phyloP scores from a whole-genome alignment of 2,888 invertebrate species.

The Drosophila kambysellisi region DNA sequence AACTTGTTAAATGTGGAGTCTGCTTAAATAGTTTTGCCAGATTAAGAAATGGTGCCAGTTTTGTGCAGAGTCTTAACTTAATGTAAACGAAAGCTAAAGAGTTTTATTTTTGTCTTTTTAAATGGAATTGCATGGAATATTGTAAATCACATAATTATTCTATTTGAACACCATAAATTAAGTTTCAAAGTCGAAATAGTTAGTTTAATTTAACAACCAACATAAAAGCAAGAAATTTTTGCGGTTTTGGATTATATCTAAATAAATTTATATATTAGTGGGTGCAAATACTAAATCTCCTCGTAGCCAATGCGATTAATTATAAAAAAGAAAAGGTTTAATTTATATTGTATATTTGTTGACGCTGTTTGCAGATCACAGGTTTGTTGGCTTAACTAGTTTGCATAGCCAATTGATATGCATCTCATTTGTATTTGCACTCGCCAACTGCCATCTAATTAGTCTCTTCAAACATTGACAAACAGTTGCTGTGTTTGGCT shows the following conservation, averaged over 20 bases:
- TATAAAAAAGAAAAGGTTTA: not conserved
- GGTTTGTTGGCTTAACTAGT: slow-evolving; percentile 5
- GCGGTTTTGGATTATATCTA: too few species aligned
- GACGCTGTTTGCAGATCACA: slow-evolving; percentile 8
- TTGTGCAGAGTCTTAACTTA: not conserved
- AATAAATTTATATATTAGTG: too few species aligned
- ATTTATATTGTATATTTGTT: not conserved
- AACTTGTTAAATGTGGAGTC: not conserved
- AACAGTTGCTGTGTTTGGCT: slow-evolving; percentile 37
- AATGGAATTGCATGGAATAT: not conserved
- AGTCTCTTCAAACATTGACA: slow-evolving; percentile 65
- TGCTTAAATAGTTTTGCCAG: not conserved
- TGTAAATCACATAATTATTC: not conserved
- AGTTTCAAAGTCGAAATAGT: not conserved
- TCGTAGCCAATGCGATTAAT: not conserved
- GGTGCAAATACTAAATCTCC: not conserved
- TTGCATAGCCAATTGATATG: slow-evolving; percentile 43
- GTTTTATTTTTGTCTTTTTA: not conserved
- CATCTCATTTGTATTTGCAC: slow-evolving; percentile 54
- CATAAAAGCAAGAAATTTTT: too few species aligned
- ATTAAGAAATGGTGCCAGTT: not conserved
- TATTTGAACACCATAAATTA: not conserved
- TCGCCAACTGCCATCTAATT: slow-evolving; percentile 60
- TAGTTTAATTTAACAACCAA: not conserved
- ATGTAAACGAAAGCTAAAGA: not conserved